phyloP scores from a whole-genome alignment of 2,113 vertebrate species.

The Nannospalax galili region DNA sequence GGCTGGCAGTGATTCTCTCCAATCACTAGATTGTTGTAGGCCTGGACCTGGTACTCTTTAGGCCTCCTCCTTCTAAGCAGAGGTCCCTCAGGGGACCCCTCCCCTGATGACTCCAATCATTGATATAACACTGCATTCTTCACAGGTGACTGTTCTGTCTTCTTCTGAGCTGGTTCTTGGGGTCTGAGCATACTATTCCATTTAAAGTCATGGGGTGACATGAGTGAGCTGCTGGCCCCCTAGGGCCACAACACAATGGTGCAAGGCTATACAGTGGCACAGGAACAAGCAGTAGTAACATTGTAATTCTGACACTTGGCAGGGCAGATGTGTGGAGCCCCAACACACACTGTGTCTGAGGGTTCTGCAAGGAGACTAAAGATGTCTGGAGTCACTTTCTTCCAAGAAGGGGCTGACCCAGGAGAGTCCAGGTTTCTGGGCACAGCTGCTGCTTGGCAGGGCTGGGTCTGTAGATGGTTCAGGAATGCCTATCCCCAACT shows the following conservation, averaged over 20 bases:
- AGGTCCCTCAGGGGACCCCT: not conserved
- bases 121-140: too few species aligned
- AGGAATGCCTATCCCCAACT: not conserved
- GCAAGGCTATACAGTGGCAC: not conserved
- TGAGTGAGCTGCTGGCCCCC: not conserved
- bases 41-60: not conserved
- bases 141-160: not conserved
- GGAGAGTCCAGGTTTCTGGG: not conserved
- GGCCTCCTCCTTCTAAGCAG: not conserved
- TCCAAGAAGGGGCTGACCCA: not conserved
- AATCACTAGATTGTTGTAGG: not conserved
- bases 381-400: not conserved
- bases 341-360: not conserved
- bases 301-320: not conserved
- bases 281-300: not conserved
- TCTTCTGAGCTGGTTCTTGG: not conserved
- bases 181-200: not conserved
- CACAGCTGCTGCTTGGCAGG: not conserved
- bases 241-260: not conserved
- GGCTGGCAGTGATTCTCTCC: rapidly evolving
- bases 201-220: not conserved
- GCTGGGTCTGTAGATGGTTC: not conserved
- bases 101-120: not conserved
- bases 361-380: not conserved
- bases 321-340: not conserved